These are phyloP conservation scores for Ormyrus rosae DNA, from an alignment of 2,888 invertebrate species.

Conservation along the genomic window DNA sequence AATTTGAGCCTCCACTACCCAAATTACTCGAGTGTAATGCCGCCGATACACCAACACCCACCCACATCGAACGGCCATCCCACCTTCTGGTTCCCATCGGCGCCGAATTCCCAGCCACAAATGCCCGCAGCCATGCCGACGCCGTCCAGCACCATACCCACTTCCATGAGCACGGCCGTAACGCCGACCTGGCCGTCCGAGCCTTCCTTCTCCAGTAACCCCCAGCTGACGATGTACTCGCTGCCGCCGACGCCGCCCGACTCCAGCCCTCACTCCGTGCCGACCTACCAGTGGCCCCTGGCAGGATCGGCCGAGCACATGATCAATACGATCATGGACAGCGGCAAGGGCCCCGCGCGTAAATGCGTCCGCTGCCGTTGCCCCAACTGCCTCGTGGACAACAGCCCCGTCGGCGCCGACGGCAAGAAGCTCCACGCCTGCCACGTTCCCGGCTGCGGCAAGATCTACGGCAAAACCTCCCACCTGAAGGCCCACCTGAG, in stretches of 20 bases:
- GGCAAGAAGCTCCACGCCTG: conserved; percentile 91
- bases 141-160: conserved; percentile 62
- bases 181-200: conserved; percentile 7
- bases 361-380: conserved; percentile 87
- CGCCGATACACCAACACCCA: conserved; percentile 59
- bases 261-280: conserved; percentile 62
- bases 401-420: conserved; percentile 84
- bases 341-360: conserved; percentile 68
- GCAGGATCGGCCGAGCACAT: conserved; percentile 64
- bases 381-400: conserved; percentile 89
- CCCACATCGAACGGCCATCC: conserved; percentile 58
- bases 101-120: conserved; percentile 59
- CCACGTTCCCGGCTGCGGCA: conserved; percentile 90
- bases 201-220: conserved; percentile 55
- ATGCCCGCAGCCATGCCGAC: conserved; percentile 64
- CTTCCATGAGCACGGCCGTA: conserved; percentile 42
- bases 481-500: conserved; percentile 94
- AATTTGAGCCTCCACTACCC: conserved; percentile 62
- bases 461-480: conserved; percentile 95
- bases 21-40: conserved; percentile 60
- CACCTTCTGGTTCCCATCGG: conserved; percentile 65
- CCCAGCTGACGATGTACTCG: conserved; percentile 63
- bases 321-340: conserved; percentile 1
- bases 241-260: conserved; percentile 67
- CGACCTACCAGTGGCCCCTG: conserved; percentile 66